These are phyloP conservation scores for Ciconia boyciana DNA, from an alignment of 2,113 vertebrate species.

Conservation along the genomic window DNA sequence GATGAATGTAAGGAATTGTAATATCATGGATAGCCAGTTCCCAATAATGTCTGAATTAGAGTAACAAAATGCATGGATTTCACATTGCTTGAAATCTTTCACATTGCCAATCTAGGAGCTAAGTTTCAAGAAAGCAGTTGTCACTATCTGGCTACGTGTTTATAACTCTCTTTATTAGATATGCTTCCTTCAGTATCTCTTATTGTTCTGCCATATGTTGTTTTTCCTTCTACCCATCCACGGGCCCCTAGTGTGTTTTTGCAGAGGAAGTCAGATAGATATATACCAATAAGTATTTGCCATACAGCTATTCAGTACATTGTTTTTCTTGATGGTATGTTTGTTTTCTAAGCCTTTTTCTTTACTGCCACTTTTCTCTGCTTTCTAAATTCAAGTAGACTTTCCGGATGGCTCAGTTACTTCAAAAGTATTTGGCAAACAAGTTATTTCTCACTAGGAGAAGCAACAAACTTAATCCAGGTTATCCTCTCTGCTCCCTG, in stretches of 20 bases:
- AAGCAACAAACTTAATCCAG: conserved; percentile 31
- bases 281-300: neutral
- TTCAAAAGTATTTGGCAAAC: conserved; percentile 20
- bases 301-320: neutral
- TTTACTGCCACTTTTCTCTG: neutral
- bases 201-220: neutral
- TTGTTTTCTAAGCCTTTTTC: neutral
- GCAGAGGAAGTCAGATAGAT: neutral
- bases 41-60: neutral
- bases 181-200: neutral
- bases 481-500: conserved; percentile 5
- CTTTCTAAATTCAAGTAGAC: neutral
- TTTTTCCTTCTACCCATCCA: neutral
- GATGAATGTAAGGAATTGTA: neutral
- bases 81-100: neutral
- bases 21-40: neutral
- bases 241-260: neutral
- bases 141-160: neutral
- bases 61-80: neutral
- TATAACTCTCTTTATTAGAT: neutral
- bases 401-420: neutral
- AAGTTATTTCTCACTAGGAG: conserved; percentile 1
- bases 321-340: neutral
- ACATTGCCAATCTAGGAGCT: neutral
- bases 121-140: neutral